Conservation (phyloP, 1,140 invertebrate species). For the Lepidurus packardi region DNA sequence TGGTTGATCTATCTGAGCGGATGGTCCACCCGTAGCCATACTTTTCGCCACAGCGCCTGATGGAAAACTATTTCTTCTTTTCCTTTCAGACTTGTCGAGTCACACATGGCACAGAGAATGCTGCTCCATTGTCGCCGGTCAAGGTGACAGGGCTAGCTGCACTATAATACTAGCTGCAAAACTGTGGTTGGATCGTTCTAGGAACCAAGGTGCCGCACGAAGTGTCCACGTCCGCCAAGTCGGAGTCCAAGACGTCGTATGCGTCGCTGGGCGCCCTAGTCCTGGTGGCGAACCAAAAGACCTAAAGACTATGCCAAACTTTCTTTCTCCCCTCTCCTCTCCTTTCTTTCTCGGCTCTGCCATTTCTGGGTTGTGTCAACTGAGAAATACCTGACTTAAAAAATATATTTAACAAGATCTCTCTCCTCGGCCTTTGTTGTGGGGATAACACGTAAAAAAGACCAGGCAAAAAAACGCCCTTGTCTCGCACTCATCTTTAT, state of each 20-base stretch:
- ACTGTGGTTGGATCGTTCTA: neutral
- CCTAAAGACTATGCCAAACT: neutral
- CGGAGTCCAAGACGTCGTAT: conserved; percentile 13
- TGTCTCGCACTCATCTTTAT: neutral
- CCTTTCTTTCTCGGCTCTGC: conserved; percentile 10
- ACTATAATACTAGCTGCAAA: neutral
- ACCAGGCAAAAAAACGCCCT: neutral
- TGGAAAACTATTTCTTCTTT: neutral
- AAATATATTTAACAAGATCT: neutral
- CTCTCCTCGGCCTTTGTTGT: neutral
- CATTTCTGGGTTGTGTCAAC: conserved; percentile 21
- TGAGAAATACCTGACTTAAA: conserved; percentile 1
- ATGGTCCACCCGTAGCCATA: conserved; percentile 12
- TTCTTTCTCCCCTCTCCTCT: neutral
- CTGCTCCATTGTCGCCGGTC: conserved; percentile 13
- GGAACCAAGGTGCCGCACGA: neutral
- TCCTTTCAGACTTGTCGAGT: neutral
- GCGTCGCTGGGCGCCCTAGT: conserved; percentile 16
- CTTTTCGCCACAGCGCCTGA: neutral
- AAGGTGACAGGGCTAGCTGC: neutral
- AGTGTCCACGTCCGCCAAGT: conserved; percentile 8
- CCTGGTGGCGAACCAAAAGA: conserved; percentile 2
- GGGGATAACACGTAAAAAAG: neutral
- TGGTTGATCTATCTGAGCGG: neutral
- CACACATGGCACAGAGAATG: neutral